Conservation (phyloP, 1,140 invertebrate species). For the Panagrolaimus sp. region DNA sequence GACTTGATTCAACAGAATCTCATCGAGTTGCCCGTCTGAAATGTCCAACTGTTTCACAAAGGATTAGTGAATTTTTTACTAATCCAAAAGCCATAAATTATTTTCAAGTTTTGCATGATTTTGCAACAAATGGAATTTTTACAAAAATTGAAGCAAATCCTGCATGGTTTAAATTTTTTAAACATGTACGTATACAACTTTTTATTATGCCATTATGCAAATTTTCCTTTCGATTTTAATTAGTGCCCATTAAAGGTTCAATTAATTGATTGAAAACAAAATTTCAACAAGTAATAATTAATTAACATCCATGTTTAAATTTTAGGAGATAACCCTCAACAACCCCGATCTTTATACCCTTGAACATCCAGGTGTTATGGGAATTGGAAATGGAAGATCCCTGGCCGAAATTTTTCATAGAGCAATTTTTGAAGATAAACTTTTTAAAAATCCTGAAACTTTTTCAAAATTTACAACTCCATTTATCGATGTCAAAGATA, state of each 20-base stretch:
- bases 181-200: background rate
- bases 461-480: conserved; percentile 23
- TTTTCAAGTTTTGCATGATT: conserved; percentile 22
- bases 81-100: conserved; percentile 43
- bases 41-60: conserved; percentile 29
- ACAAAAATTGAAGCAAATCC: conserved; percentile 38
- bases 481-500: background rate
- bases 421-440: conserved; percentile 22
- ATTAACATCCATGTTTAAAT: conserved; percentile 9
- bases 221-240: conserved; percentile 21
- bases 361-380: conserved; percentile 51
- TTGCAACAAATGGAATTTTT: conserved; percentile 34
- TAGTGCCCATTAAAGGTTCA: no score
- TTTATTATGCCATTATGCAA: no score
- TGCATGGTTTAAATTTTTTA: conserved; percentile 41
- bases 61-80: conserved; percentile 35
- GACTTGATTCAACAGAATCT: conserved; percentile 32
- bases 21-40: conserved; percentile 43
- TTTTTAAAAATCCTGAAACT: conserved; percentile 18
- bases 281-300: no score
- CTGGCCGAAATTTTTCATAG: conserved; percentile 54
- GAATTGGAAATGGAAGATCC: conserved; percentile 57
- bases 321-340: conserved; percentile 42
- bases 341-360: conserved; percentile 39
- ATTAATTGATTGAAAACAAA: no score